Conservation (phyloP, 2,113 vertebrate genomes). For the Stegostoma tigrinum region DNA sequence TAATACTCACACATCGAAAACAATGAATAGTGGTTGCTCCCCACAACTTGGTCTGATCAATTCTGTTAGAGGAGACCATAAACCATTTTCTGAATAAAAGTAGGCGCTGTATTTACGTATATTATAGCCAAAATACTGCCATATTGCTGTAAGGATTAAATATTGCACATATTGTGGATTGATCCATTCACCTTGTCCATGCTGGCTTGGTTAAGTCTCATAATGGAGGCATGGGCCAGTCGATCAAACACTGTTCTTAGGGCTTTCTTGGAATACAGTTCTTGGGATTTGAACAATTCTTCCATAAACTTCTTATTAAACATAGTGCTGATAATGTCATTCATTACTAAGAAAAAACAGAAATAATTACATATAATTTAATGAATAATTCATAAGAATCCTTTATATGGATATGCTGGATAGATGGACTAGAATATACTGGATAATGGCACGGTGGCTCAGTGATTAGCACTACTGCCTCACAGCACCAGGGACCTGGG, state of each 20-base stretch:
- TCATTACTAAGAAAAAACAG: slow-evolving; percentile 75
- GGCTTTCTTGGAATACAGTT: slow-evolving; percentile 93
- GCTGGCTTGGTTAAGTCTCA: slow-evolving; percentile 95
- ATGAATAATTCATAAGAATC: background rate
- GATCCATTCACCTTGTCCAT: slow-evolving; percentile 86
- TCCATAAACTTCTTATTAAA: slow-evolving; percentile 95
- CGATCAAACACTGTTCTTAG: slow-evolving; percentile 87
- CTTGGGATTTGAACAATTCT: slow-evolving; percentile 93
- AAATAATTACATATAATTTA: background rate
- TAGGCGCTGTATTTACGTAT: background rate
- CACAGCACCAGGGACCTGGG: too few species aligned
- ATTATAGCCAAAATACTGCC: background rate
- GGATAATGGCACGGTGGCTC: too few species aligned
- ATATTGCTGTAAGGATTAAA: background rate
- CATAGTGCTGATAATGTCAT: slow-evolving; percentile 97
- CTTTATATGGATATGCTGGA: background rate
- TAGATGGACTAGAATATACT: background rate
- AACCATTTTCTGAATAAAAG: background rate
- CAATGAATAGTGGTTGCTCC: background rate
- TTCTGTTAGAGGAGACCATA: background rate
- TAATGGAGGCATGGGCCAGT: slow-evolving; percentile 91
- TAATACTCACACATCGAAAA: background rate
- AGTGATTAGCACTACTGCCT: too few species aligned
- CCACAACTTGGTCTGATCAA: background rate
- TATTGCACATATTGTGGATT: background rate